These are phyloP conservation scores for Drosophila paranaensis DNA, from an alignment of 2,888 invertebrate species.

Conservation along the genomic window DNA sequence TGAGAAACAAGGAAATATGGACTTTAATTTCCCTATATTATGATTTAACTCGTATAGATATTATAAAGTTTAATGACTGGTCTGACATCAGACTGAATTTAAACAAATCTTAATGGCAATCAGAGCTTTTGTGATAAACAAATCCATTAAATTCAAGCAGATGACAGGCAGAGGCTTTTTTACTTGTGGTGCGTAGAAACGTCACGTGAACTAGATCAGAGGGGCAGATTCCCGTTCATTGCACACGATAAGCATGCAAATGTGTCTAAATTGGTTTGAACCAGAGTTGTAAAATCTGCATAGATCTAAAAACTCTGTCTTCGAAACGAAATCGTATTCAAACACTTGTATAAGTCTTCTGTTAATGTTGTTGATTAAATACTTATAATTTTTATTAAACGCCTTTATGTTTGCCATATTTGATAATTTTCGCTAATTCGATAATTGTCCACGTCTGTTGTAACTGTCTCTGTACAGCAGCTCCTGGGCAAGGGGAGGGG, in stretches of 20 bases:
- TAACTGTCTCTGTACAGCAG: not conserved
- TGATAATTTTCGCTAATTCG: slow-evolving; percentile 12
- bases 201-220: slow-evolving; percentile 50
- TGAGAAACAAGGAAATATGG: not conserved
- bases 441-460: slow-evolving; percentile 23
- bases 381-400: slow-evolving; percentile 4
- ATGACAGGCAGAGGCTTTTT: slow-evolving; percentile 5
- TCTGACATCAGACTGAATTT: slow-evolving; percentile 20
- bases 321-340: not conserved
- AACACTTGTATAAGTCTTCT: not conserved
- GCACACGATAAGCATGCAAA: slow-evolving; percentile 38
- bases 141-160: slow-evolving; percentile 34
- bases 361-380: not conserved
- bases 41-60: not conserved
- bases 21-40: not conserved
- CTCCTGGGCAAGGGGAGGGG: not conserved
- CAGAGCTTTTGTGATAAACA: slow-evolving; percentile 34
- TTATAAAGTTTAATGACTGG: not conserved
- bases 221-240: slow-evolving; percentile 40
- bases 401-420: slow-evolving; percentile 2
- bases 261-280: slow-evolving; percentile 30
- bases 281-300: slow-evolving; percentile 10
- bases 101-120: slow-evolving; percentile 20
- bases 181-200: slow-evolving; percentile 14
- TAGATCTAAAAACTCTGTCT: not conserved